Evolutionary conservation across 2,797 vertebrate species (phyloP).

Genomic region (Notoglanidium macrostoma): DNA sequence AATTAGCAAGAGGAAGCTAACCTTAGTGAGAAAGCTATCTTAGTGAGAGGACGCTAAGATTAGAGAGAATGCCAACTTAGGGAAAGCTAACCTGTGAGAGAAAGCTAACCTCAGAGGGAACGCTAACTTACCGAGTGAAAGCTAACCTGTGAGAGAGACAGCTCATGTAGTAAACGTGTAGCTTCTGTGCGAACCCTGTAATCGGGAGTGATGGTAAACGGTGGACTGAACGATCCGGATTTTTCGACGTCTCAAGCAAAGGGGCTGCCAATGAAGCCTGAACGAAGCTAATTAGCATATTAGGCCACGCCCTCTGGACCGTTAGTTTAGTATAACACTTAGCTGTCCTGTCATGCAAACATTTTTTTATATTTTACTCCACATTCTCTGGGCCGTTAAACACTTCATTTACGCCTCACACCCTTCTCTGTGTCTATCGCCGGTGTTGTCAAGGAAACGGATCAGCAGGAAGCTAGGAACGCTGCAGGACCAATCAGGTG

Average conservation of each 20-base stretch:
- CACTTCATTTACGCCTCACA: background rate
- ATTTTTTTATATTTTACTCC: background rate
- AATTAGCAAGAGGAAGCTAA: background rate
- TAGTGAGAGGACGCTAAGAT: background rate
- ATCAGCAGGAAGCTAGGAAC: background rate
- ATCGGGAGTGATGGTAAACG: background rate
- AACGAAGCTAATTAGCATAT: background rate
- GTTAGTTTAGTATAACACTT: background rate
- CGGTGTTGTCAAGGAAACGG: background rate
- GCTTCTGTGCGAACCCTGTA: background rate
- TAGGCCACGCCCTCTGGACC: background rate
- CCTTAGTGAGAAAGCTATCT: background rate
- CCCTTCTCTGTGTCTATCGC: background rate
- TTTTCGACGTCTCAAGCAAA: background rate
- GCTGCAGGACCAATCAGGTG: constrained; percentile 5
- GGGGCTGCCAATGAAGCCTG: background rate
- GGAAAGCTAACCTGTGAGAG: background rate
- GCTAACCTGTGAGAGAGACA: background rate
- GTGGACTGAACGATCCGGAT: background rate
- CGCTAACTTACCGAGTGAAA: background rate
- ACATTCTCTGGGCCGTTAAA: constrained; percentile 12
- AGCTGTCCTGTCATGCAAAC: background rate
- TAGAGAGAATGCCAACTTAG: background rate
- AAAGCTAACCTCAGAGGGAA: background rate
- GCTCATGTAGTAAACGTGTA: background rate